Conservation (phyloP, 2,888 invertebrate genomes). For the Chymomyza procnemis region DNA sequence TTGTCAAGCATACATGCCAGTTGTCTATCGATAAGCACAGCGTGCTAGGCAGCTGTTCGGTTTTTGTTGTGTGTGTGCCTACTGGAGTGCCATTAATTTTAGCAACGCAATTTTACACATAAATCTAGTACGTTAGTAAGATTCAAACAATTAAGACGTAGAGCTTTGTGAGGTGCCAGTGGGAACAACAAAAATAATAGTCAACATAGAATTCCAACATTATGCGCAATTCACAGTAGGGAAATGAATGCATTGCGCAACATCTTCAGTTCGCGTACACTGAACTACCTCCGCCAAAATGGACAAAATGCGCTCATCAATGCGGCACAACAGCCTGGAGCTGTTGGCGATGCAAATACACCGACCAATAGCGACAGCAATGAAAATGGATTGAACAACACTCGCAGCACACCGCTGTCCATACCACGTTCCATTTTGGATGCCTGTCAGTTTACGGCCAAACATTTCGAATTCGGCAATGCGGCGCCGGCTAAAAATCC, state of each 20-base stretch:
- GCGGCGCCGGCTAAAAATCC: constrained; percentile 18
- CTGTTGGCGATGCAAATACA: background rate
- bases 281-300: constrained; percentile 71
- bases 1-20: background rate
- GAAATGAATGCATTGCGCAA: constrained; percentile 75
- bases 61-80: background rate
- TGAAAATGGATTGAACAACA: constrained; percentile 29
- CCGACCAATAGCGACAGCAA: background rate
- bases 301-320: constrained; percentile 75
- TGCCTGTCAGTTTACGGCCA: constrained; percentile 64
- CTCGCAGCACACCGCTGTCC: constrained; percentile 48
- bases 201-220: background rate
- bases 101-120: constrained; percentile 1
- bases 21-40: background rate
- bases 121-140: constrained; percentile 13
- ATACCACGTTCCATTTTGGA: constrained; percentile 73
- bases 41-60: background rate
- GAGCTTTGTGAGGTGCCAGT: constrained; percentile 10
- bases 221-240: constrained; percentile 44
- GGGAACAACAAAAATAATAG: constrained; percentile 4
- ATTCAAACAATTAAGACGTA: constrained; percentile 22
- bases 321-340: constrained; percentile 55
- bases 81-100: background rate
- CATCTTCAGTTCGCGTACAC: constrained; percentile 69
- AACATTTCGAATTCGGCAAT: constrained; percentile 47